Conservation (phyloP, 2,797 vertebrate genomes). For the Myotis daubentonii region DNA sequence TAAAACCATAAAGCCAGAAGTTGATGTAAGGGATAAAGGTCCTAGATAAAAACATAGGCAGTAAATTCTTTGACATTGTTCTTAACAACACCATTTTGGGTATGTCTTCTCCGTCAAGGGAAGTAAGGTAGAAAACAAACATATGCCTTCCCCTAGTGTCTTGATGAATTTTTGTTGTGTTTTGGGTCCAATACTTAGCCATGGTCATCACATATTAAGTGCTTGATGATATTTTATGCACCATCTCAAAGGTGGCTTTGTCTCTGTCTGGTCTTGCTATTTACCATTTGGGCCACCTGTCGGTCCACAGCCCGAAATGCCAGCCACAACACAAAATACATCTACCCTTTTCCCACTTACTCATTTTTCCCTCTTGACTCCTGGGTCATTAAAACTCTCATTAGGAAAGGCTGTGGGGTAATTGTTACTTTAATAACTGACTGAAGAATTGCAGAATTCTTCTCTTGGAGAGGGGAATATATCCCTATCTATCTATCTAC, state of each 20-base stretch:
- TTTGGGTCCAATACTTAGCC: background rate
- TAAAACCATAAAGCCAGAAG: background rate
- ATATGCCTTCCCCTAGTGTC: background rate
- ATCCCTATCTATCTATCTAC: background rate
- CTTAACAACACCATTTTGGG: background rate
- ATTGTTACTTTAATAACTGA: background rate
- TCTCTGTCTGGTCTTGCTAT: background rate
- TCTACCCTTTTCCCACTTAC: background rate
- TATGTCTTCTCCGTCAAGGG: background rate
- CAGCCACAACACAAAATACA: background rate
- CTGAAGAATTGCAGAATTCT: background rate
- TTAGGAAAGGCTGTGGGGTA: background rate
- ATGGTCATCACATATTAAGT: background rate
- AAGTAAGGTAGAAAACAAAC: background rate
- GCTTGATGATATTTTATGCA: background rate
- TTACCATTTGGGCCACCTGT: background rate
- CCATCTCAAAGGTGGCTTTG: background rate
- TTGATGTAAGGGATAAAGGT: background rate
- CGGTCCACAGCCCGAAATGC: background rate
- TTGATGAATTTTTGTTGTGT: background rate
- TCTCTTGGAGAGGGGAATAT: background rate
- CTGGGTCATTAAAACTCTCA: background rate
- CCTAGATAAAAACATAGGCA: background rate
- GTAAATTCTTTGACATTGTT: background rate
- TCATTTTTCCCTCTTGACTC: background rate